Evolutionary conservation across 2,888 invertebrate genomes (phyloP).

Genomic region (Allygus modestus): DNA sequence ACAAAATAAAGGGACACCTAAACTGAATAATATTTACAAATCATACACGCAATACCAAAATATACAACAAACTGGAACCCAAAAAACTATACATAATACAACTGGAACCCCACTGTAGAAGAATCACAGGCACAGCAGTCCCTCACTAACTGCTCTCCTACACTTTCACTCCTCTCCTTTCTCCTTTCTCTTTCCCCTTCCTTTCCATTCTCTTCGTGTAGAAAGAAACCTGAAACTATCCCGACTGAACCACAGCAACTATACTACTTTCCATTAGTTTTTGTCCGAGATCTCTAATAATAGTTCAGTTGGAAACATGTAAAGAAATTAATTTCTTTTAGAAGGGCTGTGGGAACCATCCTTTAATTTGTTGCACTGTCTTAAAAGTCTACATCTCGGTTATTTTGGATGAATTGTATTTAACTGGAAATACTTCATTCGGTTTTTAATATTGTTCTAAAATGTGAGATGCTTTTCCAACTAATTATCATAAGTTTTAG

Average conservation of each 20-base stretch:
- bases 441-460: too few relatives aligned
- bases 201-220: constrained; percentile 34
- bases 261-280: constrained; percentile 13
- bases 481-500: too few relatives aligned
- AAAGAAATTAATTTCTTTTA: background rate
- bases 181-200: constrained; percentile 52
- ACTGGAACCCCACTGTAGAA: background rate
- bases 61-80: background rate
- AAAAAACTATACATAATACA: too few relatives aligned
- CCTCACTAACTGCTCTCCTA: background rate
- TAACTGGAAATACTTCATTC: too few relatives aligned
- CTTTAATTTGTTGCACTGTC: too few relatives aligned
- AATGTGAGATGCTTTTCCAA: too few relatives aligned
- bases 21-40: background rate
- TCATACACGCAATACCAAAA: background rate
- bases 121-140: background rate
- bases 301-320: background rate
- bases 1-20: background rate
- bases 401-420: too few relatives aligned
- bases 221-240: constrained; percentile 47
- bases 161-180: constrained; percentile 48
- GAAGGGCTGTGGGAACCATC: too few relatives aligned
- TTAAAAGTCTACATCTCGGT: too few relatives aligned
- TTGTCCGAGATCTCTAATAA: background rate
- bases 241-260: background rate